Base-by-base conservation (phyloP, 2,888 invertebrate genomes). In the Spodoptera exigua region DNA sequence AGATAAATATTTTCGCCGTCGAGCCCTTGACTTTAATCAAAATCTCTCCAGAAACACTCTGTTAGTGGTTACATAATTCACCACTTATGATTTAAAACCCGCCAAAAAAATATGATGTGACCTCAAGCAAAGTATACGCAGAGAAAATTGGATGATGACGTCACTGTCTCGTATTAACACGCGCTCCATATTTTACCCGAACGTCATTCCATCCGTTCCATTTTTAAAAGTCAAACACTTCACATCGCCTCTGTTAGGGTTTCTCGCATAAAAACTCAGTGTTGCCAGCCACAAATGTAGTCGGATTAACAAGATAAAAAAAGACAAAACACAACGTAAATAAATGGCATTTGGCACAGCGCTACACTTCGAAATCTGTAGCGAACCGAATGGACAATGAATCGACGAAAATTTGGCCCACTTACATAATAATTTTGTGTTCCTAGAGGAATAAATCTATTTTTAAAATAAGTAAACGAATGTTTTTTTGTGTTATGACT, bases 371-470 rank as follows among this genome's bases (percentile, higher is more conserved):
- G 62, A 83, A 83, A 86, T 87, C 82, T 74, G 70, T 72, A 77
- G 59, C 76, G 74, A 76, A 78, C 71, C 68, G 79, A 85, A 84
- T 82, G 83, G 84, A 86, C 86, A 86, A 87, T 90, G 90, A 89
- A 88, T 91, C 84, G 84, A 79, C 85, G 79, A 86, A 86, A 86
- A 85, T 83, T 80, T 78, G 89, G 64, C 83, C 87, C 76, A 89
- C 83, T 87, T 91, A 83, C 88, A 88, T 90, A 87, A 84, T 85
- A 84, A 81, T 71, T 51, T 76, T 72, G 74, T 75, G 66, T 56
- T 67, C 61, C 49, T 58, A 59, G 68, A 57, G 46, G 65, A 63
- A 77, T 72, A 67, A 72, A 70, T 70, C 51, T 62, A 49, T 65
- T 78, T 73, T 58, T 59, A 48, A 65, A 35, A 41, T 46, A 53